Evolutionary conservation across 2,888 invertebrate species (phyloP), one percentile per base, ranked within the genome.

Genomic region (Drosophila formosana): DNA sequence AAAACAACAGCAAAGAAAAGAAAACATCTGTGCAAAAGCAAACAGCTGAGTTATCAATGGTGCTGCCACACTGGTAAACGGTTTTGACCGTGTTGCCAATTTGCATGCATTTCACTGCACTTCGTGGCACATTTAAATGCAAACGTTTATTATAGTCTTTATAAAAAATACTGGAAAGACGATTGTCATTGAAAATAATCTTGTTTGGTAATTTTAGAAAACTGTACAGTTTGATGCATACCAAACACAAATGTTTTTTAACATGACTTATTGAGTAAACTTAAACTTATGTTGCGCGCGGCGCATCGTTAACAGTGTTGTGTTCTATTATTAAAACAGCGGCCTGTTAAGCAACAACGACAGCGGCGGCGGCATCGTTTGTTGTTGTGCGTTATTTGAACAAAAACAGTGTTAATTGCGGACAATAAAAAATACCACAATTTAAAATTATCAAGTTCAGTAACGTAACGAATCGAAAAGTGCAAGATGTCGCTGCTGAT

Each of bases 401-500:
- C 30, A 53, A 68, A 68, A 68, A 49, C 51, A 7, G 53, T 13
- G 52, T 45, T 47, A 74, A 51, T 72, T 66, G 30, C 30, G 45
- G 47, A 41, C 66, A 52, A 60, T 65, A 51, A 52, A 52, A 69
- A 53, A 37, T 65, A 47, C 55, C 49, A 66, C 18, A 37, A 74
- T 64, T 62, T 60, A 1, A 53, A 55, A 67, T 65, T 46, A 18
- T 26, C 41, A 45, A 58, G 41, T 47, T 28, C 13, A 63, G 67
- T 49, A 5, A 41, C 37, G 37, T n/a, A 28, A 46, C 37, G 37
- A 39, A 11, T 43, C 8, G 1, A 39, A 74, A 39, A 74, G 50
- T 74, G 49, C 70, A 78, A 71, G 41, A 84, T 84, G 83, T 84
- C 83, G 67, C 57, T 85, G 56, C 52, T 89, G n/a, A 73, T 88